A percentile compares a stretch with the other conserved stretches of the same genome.
Evolutionary conservation across 2,888 invertebrate species (phyloP).

Genomic region (Pyrgus malvae): DNA sequence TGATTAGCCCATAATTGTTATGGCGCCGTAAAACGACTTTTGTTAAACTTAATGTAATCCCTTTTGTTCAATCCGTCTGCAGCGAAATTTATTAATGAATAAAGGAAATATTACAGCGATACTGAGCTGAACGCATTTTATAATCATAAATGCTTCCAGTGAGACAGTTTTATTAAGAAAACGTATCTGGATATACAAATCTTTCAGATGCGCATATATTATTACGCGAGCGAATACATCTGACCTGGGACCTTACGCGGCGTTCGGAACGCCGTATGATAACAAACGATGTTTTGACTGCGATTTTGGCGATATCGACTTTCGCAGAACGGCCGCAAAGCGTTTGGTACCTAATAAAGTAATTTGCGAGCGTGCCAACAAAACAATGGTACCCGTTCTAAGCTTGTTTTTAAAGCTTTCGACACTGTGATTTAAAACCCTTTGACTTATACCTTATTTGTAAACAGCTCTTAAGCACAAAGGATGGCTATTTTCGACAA

Average conservation of each 20-base stretch:
- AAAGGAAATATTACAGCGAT: conserved; percentile 36
- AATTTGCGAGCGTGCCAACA: conserved; percentile 75
- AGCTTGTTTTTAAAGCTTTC: conserved; percentile 80
- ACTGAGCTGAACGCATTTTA: conserved; percentile 29
- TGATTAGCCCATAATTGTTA: conserved; percentile 77
- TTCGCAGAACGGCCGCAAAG: conserved; percentile 62
- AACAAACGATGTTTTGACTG: conserved; percentile 75
- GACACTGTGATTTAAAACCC: conserved; percentile 80
- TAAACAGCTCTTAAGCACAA: conserved; percentile 74
- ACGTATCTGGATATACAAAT: conserved; percentile 31
- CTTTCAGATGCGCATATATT: conserved; percentile 23
- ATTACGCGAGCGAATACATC: conserved; percentile 8
- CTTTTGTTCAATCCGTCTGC: conserved; percentile 46
- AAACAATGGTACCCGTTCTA: conserved; percentile 76
- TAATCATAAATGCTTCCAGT: conserved; percentile 33
- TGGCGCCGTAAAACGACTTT: conserved; percentile 63
- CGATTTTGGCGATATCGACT: conserved; percentile 73
- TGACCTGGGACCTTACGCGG: conserved; percentile 15
- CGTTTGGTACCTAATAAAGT: conserved; percentile 76
- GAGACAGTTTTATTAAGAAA: conserved; percentile 37
- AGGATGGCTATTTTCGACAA: conserved; percentile 65
- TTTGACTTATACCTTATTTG: conserved; percentile 78
- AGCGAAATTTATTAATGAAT: conserved; percentile 40
- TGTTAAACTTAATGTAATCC: conserved; percentile 56
- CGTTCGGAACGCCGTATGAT: conserved; percentile 46